Percentiles rank a stretch among this genome's conserved stretches.
Evolutionary conservation across 1,140 invertebrate species (phyloP).

Genomic region (Zophobas morio): DNA sequence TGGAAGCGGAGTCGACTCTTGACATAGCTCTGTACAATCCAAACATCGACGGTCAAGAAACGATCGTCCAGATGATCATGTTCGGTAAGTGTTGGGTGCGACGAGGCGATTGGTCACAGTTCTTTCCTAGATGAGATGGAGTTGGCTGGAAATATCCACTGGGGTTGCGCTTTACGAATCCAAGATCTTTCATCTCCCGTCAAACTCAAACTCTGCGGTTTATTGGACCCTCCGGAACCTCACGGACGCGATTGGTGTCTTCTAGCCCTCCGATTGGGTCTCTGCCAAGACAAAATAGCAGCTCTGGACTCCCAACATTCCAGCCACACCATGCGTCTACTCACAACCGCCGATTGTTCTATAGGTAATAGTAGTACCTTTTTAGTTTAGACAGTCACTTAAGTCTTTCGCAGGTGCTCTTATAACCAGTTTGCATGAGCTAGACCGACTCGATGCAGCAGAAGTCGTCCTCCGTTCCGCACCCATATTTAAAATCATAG

Average conservation of each 20-base stretch:
- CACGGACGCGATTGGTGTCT: slow-evolving; percentile 89
- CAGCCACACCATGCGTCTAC: slow-evolving; percentile 65
- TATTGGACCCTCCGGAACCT: slow-evolving; percentile 84
- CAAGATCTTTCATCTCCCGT: slow-evolving; percentile 68
- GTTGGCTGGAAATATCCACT: slow-evolving; percentile 63
- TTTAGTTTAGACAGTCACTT: slow-evolving; percentile 22
- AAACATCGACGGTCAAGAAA: slow-evolving; percentile 75
- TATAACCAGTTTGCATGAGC: slow-evolving; percentile 63
- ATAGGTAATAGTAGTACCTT: slow-evolving; percentile 61
- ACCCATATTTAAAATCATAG: slow-evolving; percentile 59
- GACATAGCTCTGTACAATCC: slow-evolving; percentile 71
- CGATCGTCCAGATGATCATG: slow-evolving; percentile 78
- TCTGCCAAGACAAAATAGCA: slow-evolving; percentile 68
- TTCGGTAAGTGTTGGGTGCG: slow-evolving; percentile 71
- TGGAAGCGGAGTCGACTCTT: slow-evolving; percentile 70
- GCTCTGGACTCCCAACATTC: slow-evolving; percentile 64
- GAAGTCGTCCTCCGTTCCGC: slow-evolving; percentile 62
- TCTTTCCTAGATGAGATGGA: slow-evolving; percentile 61
- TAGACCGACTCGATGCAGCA: slow-evolving; percentile 63
- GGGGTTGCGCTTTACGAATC: slow-evolving; percentile 66
- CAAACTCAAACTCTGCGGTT: slow-evolving; percentile 72
- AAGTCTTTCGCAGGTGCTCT: slow-evolving; percentile 60
- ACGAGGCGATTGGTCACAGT: background rate
- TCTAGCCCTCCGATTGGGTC: slow-evolving; percentile 81
- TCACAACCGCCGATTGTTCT: slow-evolving; percentile 65